Conservation (phyloP, 2,888 invertebrate species). For the Nowickia ferox region DNA sequence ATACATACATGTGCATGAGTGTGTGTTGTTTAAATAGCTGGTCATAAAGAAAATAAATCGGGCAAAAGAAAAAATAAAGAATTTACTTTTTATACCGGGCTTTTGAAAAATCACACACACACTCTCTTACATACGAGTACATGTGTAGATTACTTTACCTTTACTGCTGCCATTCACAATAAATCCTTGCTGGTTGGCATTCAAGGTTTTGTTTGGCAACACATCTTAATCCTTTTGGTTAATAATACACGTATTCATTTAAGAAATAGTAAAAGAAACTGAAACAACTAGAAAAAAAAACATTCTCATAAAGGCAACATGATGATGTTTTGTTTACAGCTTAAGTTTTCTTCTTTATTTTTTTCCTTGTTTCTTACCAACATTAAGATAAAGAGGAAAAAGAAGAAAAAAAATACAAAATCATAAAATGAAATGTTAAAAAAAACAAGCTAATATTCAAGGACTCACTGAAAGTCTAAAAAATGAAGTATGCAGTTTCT, state of each 20-base stretch:
- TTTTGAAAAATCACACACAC: neutral
- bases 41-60: conserved; percentile 15
- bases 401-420: too few relatives aligned
- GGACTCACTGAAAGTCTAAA: conserved; percentile 42
- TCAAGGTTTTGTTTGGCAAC: conserved; percentile 67
- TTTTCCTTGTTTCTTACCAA: neutral
- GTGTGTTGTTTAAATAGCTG: conserved; percentile 48
- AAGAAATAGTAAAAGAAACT: conserved; percentile 29
- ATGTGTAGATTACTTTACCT: neutral
- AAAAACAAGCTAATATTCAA: conserved; percentile 51
- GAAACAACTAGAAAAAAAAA: neutral
- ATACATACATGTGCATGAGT: neutral
- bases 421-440: neutral
- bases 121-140: neutral
- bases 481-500: conserved; percentile 29
- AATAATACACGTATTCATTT: conserved; percentile 51
- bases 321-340: conserved; percentile 61
- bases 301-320: conserved; percentile 28
- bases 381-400: neutral
- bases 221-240: conserved; percentile 67
- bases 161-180: conserved; percentile 51
- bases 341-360: conserved; percentile 25
- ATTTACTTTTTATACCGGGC: neutral
- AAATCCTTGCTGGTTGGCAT: conserved; percentile 63
- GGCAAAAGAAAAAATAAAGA: neutral